Evolutionary conservation across 2,797 vertebrate species (phyloP), one percentile per base, ranked within the genome.

Genomic region (Lithobates pipiens): DNA sequence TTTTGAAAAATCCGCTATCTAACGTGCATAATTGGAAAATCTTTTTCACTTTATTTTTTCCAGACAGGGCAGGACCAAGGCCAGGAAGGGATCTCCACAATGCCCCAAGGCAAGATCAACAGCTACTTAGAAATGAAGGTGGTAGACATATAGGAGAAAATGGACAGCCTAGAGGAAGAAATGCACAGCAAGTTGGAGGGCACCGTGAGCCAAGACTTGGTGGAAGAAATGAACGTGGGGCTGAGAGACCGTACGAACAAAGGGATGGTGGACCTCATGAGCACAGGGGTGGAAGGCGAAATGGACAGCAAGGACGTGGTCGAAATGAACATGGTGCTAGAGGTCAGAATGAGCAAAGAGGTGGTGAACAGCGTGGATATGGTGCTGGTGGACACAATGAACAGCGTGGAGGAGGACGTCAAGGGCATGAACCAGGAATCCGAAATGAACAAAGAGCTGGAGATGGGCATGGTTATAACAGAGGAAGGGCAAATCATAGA

Each of bases 321-420:
- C 86, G 88, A 77, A 83, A 77, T 10, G 84, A 84, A 36, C 88
- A 88, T 0, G 42, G 85, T 76, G 80, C 84, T 21, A 88, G 84
- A 16, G 87, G 27, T 27, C 57, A 46, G 25, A 77, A 91, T 78
- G 89, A 90, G 76, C 92, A 88, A 70, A 90, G 89, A 71, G 89
- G 82, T 29, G 85, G 80, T 25, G 86, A 84, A 13, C 36, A 81
- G 25, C 85, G 32, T 46, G 87, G 85, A 0, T 21, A n/a, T 80
- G 67, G 44, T 8, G 78, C 27, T 25, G 78, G 67, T 15, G 34
- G 46, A 54, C 32, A 27, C 34, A 80, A 80, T 80, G 77, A 80
- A 70, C 27, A n/a, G 42, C 36, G 65, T 54, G 88, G 85, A 86
- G 78, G 77, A 32, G 82, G 90, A 77, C 88, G 89, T 77, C 82